These are phyloP conservation scores for Rhopilema esculentum DNA, from an alignment of 30 jellyfish, hydroid and myxozoan genomes.

Conservation along the genomic window DNA sequence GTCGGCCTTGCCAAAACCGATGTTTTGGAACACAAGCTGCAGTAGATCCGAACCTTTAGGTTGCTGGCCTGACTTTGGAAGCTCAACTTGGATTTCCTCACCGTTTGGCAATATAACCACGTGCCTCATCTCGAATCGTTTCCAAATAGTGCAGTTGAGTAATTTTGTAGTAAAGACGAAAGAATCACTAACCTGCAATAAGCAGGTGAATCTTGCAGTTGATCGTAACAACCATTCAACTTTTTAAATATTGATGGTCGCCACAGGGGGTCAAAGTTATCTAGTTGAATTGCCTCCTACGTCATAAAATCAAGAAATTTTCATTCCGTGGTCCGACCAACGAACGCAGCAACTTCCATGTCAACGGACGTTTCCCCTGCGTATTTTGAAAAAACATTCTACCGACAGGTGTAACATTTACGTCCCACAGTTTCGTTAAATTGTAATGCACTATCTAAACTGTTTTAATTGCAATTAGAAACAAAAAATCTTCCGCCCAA, in stretches of 20 bases:
- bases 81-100: slow-evolving; percentile 22
- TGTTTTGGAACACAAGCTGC: slow-evolving; percentile 23
- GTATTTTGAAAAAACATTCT: too few species aligned
- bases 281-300: neutral
- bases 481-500: too few species aligned
- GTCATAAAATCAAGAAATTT: too few species aligned
- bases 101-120: slow-evolving; percentile 41
- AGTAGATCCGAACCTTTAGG: slow-evolving; percentile 39
- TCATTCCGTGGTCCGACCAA: too few species aligned
- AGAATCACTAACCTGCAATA: neutral
- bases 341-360: too few species aligned
- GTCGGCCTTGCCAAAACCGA: slow-evolving; percentile 66
- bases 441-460: too few species aligned
- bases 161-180: neutral
- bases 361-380: too few species aligned
- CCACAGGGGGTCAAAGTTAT: neutral
- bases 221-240: neutral
- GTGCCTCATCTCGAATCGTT: slow-evolving; percentile 17
- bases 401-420: too few species aligned
- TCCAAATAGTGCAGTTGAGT: neutral
- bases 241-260: neutral
- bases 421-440: too few species aligned
- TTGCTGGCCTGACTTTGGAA: slow-evolving; percentile 7
- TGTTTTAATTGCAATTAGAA: too few species aligned
- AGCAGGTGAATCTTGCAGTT: neutral